Percentiles rank a stretch among this genome's conserved stretches.
Evolutionary conservation across 2,797 vertebrate species (phyloP).

Genomic region (Muscicapa striata): DNA sequence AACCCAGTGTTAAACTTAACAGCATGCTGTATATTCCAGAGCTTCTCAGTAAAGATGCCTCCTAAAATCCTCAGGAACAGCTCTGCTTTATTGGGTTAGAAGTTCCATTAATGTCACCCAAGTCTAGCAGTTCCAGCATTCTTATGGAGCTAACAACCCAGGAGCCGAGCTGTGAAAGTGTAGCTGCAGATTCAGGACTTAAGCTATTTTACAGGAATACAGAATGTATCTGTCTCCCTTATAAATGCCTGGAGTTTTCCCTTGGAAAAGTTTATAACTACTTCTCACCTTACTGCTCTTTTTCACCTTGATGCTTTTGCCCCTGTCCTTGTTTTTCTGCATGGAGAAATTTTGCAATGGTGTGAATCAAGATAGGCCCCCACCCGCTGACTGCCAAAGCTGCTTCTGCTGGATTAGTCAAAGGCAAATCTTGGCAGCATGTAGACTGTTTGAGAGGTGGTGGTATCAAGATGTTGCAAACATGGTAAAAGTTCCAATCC

Average conservation of each 20-base stretch:
- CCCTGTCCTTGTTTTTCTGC: neutral
- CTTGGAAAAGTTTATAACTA: neutral
- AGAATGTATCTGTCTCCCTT: neutral
- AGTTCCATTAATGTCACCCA: neutral
- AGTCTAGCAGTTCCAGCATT: neutral
- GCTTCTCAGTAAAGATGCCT: neutral
- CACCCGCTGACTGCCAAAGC: neutral
- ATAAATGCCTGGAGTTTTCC: neutral
- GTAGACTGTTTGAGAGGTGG: neutral
- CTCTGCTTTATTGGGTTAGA: neutral
- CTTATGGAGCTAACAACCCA: neutral
- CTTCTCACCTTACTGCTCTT: neutral
- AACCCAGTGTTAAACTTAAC: neutral
- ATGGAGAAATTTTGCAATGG: neutral
- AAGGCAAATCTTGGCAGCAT: neutral
- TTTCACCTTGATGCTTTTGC: neutral
- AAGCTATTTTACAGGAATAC: neutral
- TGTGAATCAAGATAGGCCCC: neutral
- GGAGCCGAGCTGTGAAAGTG: neutral
- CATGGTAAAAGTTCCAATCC: neutral
- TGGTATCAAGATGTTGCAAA: neutral
- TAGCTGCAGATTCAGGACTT: neutral
- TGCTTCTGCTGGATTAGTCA: neutral
- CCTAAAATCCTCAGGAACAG: slow-evolving; percentile 8
- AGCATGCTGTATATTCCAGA: neutral